Conservation (phyloP, 2,113 vertebrate species). For the Noctilio leporinus region DNA sequence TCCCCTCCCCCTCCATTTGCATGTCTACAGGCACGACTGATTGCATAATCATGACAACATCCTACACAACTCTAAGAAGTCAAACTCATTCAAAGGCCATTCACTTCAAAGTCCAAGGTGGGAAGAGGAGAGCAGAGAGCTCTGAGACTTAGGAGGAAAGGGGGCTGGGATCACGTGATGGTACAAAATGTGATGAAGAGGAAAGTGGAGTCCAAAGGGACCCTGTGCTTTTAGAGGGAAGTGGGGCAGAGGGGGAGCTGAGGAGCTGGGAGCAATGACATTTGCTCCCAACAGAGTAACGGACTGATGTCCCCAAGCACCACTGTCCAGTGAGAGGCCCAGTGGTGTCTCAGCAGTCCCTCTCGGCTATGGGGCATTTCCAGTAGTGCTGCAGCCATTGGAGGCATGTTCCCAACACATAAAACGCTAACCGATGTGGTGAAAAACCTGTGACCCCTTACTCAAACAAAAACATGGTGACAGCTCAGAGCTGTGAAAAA, state of each 20-base stretch:
- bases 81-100: not conserved
- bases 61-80: no score
- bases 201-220: not conserved
- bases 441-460: not conserved
- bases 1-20: rapidly evolving
- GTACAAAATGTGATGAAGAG: not conserved
- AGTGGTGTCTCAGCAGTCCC: not conserved
- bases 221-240: not conserved
- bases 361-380: rapidly evolving
- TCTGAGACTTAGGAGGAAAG: not conserved
- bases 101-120: not conserved
- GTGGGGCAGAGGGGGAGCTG: not conserved
- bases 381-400: not conserved
- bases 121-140: not conserved
- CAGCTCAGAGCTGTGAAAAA: not conserved
- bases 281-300: not conserved
- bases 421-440: rapidly evolving
- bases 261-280: not conserved
- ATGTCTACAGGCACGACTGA: rapidly evolving
- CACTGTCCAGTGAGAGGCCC: not conserved
- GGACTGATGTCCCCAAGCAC: not conserved
- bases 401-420: no score
- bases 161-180: rapidly evolving
- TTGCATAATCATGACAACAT: rapidly evolving
- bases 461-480: not conserved